Evolutionary conservation across 2,113 vertebrate species (phyloP).

Genomic region (Rhinoptilus africanus): DNA sequence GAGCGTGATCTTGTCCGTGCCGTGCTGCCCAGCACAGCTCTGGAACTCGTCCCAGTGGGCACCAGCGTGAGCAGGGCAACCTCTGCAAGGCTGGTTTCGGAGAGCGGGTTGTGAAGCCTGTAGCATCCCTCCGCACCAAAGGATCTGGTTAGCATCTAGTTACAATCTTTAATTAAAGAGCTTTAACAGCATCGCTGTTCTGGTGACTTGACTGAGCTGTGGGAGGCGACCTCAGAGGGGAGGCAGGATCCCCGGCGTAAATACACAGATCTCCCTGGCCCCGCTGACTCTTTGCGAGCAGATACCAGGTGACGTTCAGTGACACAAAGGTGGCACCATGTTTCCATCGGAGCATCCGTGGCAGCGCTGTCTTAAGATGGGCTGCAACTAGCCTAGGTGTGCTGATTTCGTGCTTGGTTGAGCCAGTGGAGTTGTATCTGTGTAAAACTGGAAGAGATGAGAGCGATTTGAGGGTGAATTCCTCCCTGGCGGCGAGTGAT

Average conservation of each 20-base stretch:
- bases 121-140: neutral
- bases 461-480: neutral
- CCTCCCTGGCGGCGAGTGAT: neutral
- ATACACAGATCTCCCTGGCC: neutral
- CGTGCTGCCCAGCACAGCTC: neutral
- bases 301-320: neutral
- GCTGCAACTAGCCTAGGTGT: neutral
- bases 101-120: neutral
- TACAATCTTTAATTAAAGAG: neutral
- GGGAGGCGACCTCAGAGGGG: neutral
- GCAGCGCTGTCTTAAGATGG: neutral
- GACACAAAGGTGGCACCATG: neutral
- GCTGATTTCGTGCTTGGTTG: neutral
- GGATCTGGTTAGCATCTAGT: neutral
- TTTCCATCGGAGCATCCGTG: neutral
- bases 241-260: neutral
- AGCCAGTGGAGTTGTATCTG: neutral
- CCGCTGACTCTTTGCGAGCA: neutral
- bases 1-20: neutral
- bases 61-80: neutral
- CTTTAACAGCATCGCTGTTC: neutral
- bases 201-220: neutral
- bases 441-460: neutral
- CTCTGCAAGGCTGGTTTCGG: neutral
- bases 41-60: neutral